Percentiles rank a stretch among this genome's conserved stretches.
Evolutionary conservation across 2,113 vertebrate species (phyloP).

Genomic region (Cricetomys ansorgei): DNA sequence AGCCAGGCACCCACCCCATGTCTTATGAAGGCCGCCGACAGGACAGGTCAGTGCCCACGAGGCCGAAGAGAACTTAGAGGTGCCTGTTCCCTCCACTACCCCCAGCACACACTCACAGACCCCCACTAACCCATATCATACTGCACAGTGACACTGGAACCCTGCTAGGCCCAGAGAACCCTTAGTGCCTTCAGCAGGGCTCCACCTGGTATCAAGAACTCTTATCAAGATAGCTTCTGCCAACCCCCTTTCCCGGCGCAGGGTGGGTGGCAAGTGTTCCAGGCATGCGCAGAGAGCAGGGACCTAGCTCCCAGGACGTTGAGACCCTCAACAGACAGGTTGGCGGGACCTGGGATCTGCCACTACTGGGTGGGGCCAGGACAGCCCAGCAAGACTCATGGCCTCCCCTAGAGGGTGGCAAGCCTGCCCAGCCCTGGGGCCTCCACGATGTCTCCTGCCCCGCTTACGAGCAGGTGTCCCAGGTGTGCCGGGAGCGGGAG

Average conservation of each 20-base stretch:
- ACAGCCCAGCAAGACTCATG: background rate
- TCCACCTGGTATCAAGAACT: background rate
- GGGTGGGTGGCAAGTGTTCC: background rate
- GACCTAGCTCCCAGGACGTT: background rate
- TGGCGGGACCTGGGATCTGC: background rate
- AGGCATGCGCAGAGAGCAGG: background rate
- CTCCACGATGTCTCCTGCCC: background rate
- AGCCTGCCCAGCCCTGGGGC: background rate
- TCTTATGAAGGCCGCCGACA: conserved; percentile 91
- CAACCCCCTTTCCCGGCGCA: background rate
- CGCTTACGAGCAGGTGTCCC: background rate
- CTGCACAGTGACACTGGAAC: background rate
- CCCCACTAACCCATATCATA: background rate
- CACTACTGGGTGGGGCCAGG: background rate
- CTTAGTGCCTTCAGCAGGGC: background rate
- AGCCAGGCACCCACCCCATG: conserved; percentile 93
- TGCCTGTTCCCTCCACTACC: background rate
- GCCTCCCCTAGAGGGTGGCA: background rate
- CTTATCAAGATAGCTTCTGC: background rate
- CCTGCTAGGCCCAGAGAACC: background rate
- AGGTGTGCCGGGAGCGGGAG: conserved; percentile 5
- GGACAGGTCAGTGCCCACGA: conserved; percentile 90
- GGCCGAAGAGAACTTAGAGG: background rate
- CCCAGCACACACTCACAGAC: background rate
- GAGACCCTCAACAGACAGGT: conserved; percentile 2